Evolutionary conservation across 1,140 invertebrate genomes (phyloP).

Genomic region (Megathymus violae): DNA sequence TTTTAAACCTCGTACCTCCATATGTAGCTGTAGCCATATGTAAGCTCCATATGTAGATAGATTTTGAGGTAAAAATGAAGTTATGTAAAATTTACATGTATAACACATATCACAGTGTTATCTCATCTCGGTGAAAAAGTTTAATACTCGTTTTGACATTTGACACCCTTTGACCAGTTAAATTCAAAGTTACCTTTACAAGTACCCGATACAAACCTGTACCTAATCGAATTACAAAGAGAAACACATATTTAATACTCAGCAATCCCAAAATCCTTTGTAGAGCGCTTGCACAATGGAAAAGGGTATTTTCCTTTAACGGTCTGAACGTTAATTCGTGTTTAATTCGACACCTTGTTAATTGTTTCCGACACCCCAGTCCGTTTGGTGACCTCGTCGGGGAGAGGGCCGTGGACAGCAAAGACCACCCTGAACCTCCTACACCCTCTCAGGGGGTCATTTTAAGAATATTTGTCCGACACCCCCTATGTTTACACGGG

Average conservation of each 20-base stretch:
- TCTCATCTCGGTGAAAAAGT: too few species aligned
- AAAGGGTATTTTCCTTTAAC: constrained; percentile 81
- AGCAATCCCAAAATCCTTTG: constrained; percentile 80
- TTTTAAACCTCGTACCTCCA: too few species aligned
- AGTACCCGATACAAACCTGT: constrained; percentile 41
- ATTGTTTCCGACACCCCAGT: constrained; percentile 80
- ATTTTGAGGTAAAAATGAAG: too few species aligned
- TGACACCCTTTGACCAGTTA: constrained; percentile 8
- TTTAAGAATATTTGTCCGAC: constrained; percentile 82
- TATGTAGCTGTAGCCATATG: too few species aligned
- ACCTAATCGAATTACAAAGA: constrained; percentile 72
- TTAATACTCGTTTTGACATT: constrained; percentile 2
- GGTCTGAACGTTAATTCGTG: constrained; percentile 79
- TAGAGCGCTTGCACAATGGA: constrained; percentile 74
- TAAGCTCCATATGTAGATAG: too few species aligned
- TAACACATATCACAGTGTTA: too few species aligned
- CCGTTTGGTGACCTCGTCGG: constrained; percentile 73
- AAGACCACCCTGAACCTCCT: constrained; percentile 59
- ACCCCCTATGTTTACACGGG: constrained; percentile 78
- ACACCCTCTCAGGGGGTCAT: constrained; percentile 68
- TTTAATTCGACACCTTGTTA: constrained; percentile 84
- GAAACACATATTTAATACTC: constrained; percentile 79
- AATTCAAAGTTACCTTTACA: constrained; percentile 19
- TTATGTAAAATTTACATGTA: too few species aligned
- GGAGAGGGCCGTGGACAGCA: constrained; percentile 56